Evolutionary conservation across 2,888 invertebrate genomes (phyloP), one percentile per base, ranked within the genome.

Genomic region (Pterostichus niger): DNA sequence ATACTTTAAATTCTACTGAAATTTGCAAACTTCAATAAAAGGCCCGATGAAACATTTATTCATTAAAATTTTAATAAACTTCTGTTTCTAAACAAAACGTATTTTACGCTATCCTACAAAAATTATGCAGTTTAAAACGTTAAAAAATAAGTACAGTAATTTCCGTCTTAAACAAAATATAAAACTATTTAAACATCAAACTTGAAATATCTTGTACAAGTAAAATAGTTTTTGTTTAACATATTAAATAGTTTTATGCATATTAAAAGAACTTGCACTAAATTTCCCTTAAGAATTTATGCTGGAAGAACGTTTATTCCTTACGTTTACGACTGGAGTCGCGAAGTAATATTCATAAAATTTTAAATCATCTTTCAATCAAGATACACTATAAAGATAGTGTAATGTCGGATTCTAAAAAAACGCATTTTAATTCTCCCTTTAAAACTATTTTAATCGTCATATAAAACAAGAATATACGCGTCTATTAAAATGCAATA

Each of bases 361-460:
- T 13, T 64, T 64, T 64, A 64, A 64, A 64, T 64, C 33, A 64
- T 64, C 64, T 64, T 64, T 64, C 33, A 64, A 64, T 64, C 64
- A 64, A 64, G 35, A 31, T 64, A 13, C 6, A 49, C 10, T 13
- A 64, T 64, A 64, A 64, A 10, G 11, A 35, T 64, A 64, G 35
- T 64, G 35, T 61, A 35, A 64, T 35, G 13, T 7, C n/a, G 0
- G 35, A 13, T 4, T 40, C 5, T 35, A 35, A 33, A 31, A 31
- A 64, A 6, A 33, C n/a, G 13, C 35, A 59, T 59, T 59, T 35
- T 64, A 33, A 35, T 64, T 64, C n/a, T 64, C 13, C n/a, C 10
- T 24, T 59, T 64, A 33, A 33, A 64, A 64, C 33, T n/a, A 64
- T 64, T n/a, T n/a, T 64, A 64, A 33, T 64, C 33, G 64, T 13